phyloP scores from a whole-genome alignment of 1,140 invertebrate genomes.

The Drosophila mauritiana region DNA sequence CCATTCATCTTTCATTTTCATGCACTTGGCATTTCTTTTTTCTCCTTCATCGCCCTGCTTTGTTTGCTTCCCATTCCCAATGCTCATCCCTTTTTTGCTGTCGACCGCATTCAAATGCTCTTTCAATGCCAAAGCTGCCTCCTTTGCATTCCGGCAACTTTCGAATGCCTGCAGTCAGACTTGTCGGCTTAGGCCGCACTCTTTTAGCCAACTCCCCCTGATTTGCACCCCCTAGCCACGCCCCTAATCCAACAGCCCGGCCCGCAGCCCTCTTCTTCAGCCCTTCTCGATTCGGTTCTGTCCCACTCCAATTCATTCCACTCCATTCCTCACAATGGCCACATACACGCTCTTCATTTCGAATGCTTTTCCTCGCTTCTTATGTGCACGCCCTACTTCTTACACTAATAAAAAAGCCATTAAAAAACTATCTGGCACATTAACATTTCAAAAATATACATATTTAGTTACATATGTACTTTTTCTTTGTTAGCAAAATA shows the following conservation, averaged over 20 bases:
- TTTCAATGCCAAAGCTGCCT: slow-evolving; percentile 74
- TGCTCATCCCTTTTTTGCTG: not conserved
- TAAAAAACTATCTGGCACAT: too few relatives aligned
- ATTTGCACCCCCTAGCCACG: not conserved
- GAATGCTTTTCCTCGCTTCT: slow-evolving; percentile 53
- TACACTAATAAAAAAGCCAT: slow-evolving; percentile 3
- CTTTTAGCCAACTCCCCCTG: slow-evolving; percentile 23
- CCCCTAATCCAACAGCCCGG: not conserved
- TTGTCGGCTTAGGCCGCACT: slow-evolving; percentile 71
- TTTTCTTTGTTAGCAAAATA: too few relatives aligned
- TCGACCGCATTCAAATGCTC: slow-evolving; percentile 62
- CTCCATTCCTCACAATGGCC: slow-evolving; percentile 35
- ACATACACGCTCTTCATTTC: slow-evolving; percentile 75
- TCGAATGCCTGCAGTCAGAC: slow-evolving; percentile 68
- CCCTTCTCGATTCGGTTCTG: slow-evolving; percentile 32
- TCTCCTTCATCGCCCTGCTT: slow-evolving; percentile 45
- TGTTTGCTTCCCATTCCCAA: slow-evolving; percentile 32
- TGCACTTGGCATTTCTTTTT: slow-evolving; percentile 68
- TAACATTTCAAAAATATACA: too few relatives aligned
- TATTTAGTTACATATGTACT: too few relatives aligned
- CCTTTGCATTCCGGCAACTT: slow-evolving; percentile 55
- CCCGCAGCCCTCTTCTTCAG: not conserved
- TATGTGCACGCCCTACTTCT: slow-evolving; percentile 9
- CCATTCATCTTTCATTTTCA: slow-evolving; percentile 59
- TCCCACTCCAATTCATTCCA: slow-evolving; percentile 7